phyloP scores from a whole-genome alignment of 2,113 vertebrate species.

The Nesogale talazaci region DNA sequence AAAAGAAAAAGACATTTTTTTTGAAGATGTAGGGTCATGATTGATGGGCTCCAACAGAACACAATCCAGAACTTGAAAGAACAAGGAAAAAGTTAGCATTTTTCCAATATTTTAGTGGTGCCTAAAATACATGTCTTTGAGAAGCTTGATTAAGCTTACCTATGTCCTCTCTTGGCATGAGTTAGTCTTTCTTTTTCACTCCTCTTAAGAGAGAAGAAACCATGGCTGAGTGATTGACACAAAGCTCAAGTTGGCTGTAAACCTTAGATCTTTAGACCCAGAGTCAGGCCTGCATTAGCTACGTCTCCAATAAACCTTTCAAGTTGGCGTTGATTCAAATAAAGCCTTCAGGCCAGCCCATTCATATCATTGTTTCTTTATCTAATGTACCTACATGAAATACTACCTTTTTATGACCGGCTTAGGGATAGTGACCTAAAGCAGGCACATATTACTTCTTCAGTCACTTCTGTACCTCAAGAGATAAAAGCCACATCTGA shows the following conservation, averaged over 20 bases:
- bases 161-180: neutral
- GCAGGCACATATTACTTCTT: neutral
- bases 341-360: constrained; percentile 14
- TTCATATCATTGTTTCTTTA: constrained; percentile 46
- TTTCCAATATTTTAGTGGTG: constrained; percentile 3
- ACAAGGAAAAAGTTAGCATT: neutral
- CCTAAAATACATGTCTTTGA: neutral
- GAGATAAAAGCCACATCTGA: neutral
- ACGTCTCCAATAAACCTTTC: constrained; percentile 44
- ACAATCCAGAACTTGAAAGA: constrained; percentile 57
- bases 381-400: constrained; percentile 50
- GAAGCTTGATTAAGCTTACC: neutral
- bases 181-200: constrained; percentile 7
- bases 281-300: neutral
- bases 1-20: constrained; percentile 6
- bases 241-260: neutral
- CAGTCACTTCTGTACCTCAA: neutral
- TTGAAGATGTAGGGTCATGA: constrained; percentile 39
- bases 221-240: neutral
- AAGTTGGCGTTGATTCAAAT: constrained; percentile 49
- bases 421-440: constrained; percentile 3
- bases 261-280: neutral
- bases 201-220: neutral
- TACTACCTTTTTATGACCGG: neutral
- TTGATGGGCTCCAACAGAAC: constrained; percentile 57